Conservation (phyloP, 2,797 vertebrate species). For the Urocyon cinereoargenteus region DNA sequence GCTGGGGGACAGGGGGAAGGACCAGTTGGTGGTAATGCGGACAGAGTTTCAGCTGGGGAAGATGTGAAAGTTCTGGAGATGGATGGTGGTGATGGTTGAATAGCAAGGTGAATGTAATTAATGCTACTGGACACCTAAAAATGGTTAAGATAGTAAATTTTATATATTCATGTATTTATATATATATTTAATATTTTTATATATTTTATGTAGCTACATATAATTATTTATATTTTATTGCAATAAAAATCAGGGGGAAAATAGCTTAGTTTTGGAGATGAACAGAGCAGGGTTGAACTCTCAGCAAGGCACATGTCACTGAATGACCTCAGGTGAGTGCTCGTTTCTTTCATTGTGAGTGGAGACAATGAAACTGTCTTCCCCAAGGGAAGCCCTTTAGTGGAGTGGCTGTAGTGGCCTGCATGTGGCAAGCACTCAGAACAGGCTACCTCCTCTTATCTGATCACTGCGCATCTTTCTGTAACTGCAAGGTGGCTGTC, state of each 20-base stretch:
- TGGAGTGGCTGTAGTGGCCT: not conserved
- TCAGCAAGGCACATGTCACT: not conserved
- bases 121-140: too few species aligned
- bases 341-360: not conserved
- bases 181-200: too few species aligned
- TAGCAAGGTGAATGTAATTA: too few species aligned
- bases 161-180: not conserved
- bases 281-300: not conserved
- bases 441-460: not conserved
- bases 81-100: not conserved
- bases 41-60: not conserved
- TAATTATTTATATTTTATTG: not conserved
- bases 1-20: not conserved
- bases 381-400: not conserved
- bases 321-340: not conserved
- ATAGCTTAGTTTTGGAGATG: not conserved
- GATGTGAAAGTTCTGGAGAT: not conserved
- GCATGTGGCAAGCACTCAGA: rapidly evolving
- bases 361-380: not conserved
- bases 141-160: not conserved
- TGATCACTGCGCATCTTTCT: rapidly evolving
- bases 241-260: not conserved
- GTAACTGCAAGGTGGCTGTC: not conserved
- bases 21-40: not conserved
- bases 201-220: too few species aligned